phyloP scores from a whole-genome alignment of 2,797 vertebrate species.

The Protosalanx chinensis region DNA sequence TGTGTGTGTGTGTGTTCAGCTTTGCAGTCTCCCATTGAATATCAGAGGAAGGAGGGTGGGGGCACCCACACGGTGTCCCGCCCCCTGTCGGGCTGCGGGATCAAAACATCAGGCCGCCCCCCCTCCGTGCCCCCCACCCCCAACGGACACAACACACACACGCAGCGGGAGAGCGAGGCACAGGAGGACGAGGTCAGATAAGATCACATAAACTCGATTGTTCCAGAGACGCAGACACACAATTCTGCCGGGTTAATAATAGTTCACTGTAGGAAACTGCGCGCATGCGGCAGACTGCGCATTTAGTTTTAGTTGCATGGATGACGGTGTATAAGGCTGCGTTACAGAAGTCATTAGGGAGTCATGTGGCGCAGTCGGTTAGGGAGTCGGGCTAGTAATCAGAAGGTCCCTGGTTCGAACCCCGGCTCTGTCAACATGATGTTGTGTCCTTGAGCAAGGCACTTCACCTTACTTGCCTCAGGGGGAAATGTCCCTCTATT shows the following conservation, averaged over 20 bases:
- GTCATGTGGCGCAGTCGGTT: too few species aligned
- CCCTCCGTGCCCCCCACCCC: constrained; percentile 86
- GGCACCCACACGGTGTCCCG: constrained; percentile 76
- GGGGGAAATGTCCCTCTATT: too few species aligned
- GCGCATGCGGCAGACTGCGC: neutral
- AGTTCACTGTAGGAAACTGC: neutral
- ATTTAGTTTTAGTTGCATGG: neutral
- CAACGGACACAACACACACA: constrained; percentile 79
- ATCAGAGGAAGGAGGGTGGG: constrained; percentile 88
- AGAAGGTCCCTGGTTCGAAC: too few species aligned
- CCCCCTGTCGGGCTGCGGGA: constrained; percentile 71
- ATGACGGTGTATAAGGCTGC: too few species aligned
- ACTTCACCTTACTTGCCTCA: too few species aligned
- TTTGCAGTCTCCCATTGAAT: constrained; percentile 94
- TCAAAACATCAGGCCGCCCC: constrained; percentile 73
- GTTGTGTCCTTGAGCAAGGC: too few species aligned
- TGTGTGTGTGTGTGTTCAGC: constrained; percentile 64
- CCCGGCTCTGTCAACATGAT: too few species aligned
- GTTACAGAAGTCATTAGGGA: too few species aligned
- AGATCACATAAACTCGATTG: neutral
- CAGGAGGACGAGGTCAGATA: constrained; percentile 86
- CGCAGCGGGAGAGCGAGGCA: constrained; percentile 72
- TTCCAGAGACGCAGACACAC: neutral
- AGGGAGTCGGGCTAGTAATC: too few species aligned
- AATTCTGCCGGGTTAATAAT: neutral